Conservation (phyloP, 2,113 vertebrate species). For the Myotis davidii region DNA sequence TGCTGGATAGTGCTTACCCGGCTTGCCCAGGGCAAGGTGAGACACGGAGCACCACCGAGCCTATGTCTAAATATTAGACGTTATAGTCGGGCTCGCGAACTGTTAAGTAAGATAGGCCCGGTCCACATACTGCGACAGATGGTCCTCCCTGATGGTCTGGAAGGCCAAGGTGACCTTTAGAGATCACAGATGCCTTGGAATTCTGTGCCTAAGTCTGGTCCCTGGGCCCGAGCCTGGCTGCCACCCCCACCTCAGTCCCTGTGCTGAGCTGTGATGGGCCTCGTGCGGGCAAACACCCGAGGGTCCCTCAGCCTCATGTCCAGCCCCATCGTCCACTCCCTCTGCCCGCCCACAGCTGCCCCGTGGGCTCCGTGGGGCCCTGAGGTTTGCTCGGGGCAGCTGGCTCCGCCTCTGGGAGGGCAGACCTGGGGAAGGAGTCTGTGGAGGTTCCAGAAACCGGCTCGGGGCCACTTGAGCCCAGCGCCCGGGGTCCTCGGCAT, state of each 20-base stretch:
- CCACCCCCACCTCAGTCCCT: not conserved
- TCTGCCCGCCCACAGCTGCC: not conserved
- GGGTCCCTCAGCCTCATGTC: not conserved
- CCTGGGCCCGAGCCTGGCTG: not conserved
- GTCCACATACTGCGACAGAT: not conserved
- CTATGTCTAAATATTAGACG: not conserved
- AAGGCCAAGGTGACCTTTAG: not conserved
- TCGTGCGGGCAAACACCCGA: not conserved
- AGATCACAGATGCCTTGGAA: not conserved
- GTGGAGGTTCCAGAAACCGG: not conserved
- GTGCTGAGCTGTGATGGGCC: not conserved
- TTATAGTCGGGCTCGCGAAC: not conserved
- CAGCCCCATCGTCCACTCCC: accelerated
- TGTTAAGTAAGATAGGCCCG: not conserved
- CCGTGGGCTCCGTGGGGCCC: not conserved
- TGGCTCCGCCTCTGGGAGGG: not conserved
- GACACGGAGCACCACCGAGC: not conserved
- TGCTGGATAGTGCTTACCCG: not conserved
- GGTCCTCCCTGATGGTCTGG: not conserved
- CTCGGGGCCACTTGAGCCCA: not conserved
- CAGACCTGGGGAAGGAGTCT: not conserved
- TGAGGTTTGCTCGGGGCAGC: not conserved
- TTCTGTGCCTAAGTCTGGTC: not conserved
- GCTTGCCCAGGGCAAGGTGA: not conserved
- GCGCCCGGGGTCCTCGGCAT: no score